Evolutionary conservation across 2,797 vertebrate genomes (phyloP).

Genomic region (Cyclura pinguis): DNA sequence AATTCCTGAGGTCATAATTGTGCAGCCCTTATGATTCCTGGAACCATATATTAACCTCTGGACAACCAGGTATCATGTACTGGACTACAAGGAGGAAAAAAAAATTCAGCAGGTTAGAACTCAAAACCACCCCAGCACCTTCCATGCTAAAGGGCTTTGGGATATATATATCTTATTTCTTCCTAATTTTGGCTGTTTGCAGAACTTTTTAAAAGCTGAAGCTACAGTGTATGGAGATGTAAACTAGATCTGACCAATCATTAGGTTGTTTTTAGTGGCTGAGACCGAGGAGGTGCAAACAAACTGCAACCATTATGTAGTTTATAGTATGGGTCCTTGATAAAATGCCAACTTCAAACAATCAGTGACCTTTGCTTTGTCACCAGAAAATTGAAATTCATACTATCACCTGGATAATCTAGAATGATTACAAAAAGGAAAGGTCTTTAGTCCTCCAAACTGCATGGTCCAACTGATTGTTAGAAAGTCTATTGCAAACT

Average conservation of each 20-base stretch:
- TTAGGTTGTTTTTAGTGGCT: slow-evolving; percentile 33
- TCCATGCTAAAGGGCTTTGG: slow-evolving; percentile 44
- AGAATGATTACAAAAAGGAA: slow-evolving; percentile 62
- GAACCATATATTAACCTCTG: slow-evolving; percentile 43
- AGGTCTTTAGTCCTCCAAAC: background rate
- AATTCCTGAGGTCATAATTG: slow-evolving; percentile 75
- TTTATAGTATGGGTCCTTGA: background rate
- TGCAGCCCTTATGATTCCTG: slow-evolving; percentile 60
- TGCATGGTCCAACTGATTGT: slow-evolving; percentile 40
- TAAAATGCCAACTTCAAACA: slow-evolving; percentile 51
- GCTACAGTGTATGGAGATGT: slow-evolving; percentile 17
- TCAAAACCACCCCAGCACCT: slow-evolving; percentile 35
- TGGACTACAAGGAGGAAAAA: slow-evolving; percentile 48
- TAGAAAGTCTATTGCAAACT: slow-evolving; percentile 59
- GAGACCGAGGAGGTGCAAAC: slow-evolving; percentile 35
- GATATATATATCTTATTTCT: background rate
- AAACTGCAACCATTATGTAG: slow-evolving; percentile 29
- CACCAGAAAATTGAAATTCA: slow-evolving; percentile 64
- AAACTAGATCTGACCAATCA: slow-evolving; percentile 33
- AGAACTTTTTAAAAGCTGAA: background rate
- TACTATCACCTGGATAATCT: slow-evolving; percentile 58
- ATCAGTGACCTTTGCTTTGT: slow-evolving; percentile 47
- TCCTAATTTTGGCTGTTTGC: slow-evolving; percentile 12
- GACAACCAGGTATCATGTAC: slow-evolving; percentile 54
- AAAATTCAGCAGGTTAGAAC: slow-evolving; percentile 43